Base-by-base conservation (phyloP, 2,797 vertebrate genomes). In the Borostomias antarcticus region DNA sequence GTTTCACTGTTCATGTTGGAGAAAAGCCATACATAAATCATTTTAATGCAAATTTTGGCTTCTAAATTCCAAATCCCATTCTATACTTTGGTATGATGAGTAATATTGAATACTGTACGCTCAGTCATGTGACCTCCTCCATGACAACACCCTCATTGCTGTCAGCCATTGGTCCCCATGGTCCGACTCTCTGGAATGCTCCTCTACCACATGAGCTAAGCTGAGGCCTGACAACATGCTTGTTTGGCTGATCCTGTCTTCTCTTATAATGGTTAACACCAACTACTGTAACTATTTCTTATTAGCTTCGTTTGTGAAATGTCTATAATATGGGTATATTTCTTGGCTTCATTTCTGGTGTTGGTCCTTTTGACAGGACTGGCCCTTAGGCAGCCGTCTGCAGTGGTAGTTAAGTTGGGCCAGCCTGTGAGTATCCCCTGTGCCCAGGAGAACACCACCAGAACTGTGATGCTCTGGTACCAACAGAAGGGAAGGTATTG, bases 381-480 rank as follows among this genome's bases (percentile, higher is more conserved):
- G 43, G 54, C 64, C n/a, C 26, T 70, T 8, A 43, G 37, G 23
- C 40, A 51, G 45, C 33, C 54, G 5, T 25, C 68, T 11, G 43
- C 21, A 5, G 47, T 73, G 35, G 19, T 73, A 4, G 25, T 58
- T 4, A 32, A 32, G 26, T 23, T 35, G 48, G 48, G 47, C 10
- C 28, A 30, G 21, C 51, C 56, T 28, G 48, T 68, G 28, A 56
- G 48, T 30, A 19, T 72, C 15, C 35, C 1, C 10, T 69, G 72
- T 56, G 45, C 51, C 19, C 66, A 69, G 37, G 29, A 48, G 2
- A 21, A 32, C 1, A 59, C 35, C 11, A 4, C 35, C 48, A 64
- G 28, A 25, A 30, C 51, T 40, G 25, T 40, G 32, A 61, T 69
- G 66, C 25, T 33, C 54, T 68, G 71, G 71, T 64, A 47, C 35